Evolutionary conservation across 2,113 vertebrate species (phyloP).

Genomic region (Oreochromis tanganicae): DNA sequence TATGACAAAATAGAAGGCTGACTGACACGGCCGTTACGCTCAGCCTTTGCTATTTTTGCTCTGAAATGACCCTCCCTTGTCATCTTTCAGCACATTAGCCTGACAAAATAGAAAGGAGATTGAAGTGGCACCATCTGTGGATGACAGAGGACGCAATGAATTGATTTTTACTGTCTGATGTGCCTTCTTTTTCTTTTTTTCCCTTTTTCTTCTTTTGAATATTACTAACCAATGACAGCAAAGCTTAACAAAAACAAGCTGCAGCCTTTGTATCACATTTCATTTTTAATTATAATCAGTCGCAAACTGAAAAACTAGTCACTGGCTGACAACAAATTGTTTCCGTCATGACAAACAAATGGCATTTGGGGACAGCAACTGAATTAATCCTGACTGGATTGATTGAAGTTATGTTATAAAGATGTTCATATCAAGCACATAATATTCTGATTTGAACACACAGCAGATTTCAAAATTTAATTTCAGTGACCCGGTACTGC

Average conservation of each 20-base stretch:
- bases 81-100: constrained; percentile 61
- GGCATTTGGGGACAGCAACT: not conserved
- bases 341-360: not conserved
- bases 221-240: not conserved
- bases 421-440: not conserved
- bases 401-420: not conserved
- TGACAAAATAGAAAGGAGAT: constrained; percentile 62
- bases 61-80: constrained; percentile 55
- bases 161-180: constrained; percentile 54
- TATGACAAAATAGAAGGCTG: constrained; percentile 44
- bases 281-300: not conserved
- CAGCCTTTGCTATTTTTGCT: constrained; percentile 51
- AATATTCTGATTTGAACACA: not conserved
- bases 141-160: constrained; percentile 50
- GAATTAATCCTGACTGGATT: not conserved
- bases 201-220: not conserved
- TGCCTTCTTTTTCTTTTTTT: not conserved
- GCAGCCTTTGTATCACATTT: not conserved
- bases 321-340: not conserved
- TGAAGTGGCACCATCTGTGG: constrained; percentile 61
- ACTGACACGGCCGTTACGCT: constrained; percentile 40
- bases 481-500: not conserved
- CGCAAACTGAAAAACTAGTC: not conserved
- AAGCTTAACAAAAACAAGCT: not conserved
- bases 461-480: not conserved